Evolutionary conservation across 2,113 vertebrate species (phyloP).

Genomic region (Hassar affinis): DNA sequence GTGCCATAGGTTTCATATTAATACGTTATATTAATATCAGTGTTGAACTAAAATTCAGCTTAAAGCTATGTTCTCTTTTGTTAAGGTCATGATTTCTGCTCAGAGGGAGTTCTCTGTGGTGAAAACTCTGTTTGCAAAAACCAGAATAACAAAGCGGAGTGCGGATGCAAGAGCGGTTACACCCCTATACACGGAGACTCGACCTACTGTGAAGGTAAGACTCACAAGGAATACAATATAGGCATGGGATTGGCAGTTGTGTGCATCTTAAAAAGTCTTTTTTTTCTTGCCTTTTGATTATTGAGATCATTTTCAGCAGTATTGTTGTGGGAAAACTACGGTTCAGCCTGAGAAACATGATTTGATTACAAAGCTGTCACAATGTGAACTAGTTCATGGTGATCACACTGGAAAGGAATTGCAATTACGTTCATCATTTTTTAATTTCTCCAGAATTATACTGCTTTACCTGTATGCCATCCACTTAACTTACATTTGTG

Average conservation of each 20-base stretch:
- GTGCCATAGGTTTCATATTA: not conserved
- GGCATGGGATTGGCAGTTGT: not conserved
- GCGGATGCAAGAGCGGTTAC: conserved; percentile 88
- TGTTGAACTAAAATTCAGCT: not conserved
- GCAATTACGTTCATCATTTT: not conserved
- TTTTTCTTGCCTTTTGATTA: not conserved
- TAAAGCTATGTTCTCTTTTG: conserved; percentile 38
- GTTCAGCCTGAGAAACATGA: not conserved
- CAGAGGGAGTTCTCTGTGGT: conserved; percentile 87
- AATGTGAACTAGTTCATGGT: too few relatives aligned
- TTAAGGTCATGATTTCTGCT: conserved; percentile 93
- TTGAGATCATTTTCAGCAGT: not conserved
- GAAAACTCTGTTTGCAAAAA: conserved; percentile 94
- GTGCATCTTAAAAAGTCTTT: too few relatives aligned
- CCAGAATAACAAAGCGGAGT: conserved; percentile 87
- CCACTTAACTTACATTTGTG: not conserved
- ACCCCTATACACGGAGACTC: conserved; percentile 84
- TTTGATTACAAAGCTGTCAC: not conserved
- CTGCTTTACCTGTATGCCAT: not conserved
- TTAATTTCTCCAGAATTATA: not conserved
- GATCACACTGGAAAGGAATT: not conserved
- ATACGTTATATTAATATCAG: too few relatives aligned
- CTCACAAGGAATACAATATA: too few relatives aligned
- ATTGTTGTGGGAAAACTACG: not conserved
- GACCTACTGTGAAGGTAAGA: conserved; percentile 90